Evolutionary conservation across 23 tunicate genomes (phyloP).

Genomic region (Clavelina lepadiformis): DNA sequence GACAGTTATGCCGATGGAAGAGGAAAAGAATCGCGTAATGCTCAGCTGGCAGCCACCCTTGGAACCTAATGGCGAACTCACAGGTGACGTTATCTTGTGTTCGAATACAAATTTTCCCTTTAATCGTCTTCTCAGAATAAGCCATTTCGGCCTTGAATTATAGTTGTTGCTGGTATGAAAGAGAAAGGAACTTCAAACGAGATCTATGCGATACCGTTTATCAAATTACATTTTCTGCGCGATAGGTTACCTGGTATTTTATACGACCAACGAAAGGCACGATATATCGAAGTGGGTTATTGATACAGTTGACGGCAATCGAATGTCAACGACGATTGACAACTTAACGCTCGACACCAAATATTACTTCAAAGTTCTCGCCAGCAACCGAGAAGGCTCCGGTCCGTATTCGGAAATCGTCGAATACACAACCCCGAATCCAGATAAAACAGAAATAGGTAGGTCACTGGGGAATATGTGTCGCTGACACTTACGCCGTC

Average conservation of each 20-base stretch:
- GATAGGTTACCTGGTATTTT: slow-evolving; percentile 71
- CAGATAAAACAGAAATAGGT: neutral
- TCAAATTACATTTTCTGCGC: slow-evolving; percentile 8
- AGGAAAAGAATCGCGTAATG: slow-evolving; percentile 36
- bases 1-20: slow-evolving; percentile 49
- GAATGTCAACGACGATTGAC: slow-evolving; percentile 33
- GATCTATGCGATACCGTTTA: too few species aligned
- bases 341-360: slow-evolving; percentile 55
- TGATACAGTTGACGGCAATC: slow-evolving; percentile 55
- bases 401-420: slow-evolving; percentile 65
- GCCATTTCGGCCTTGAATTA: too few species aligned
- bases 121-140: too few species aligned
- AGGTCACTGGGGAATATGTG: too few species aligned
- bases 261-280: slow-evolving; percentile 32
- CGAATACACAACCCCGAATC: slow-evolving; percentile 27
- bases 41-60: slow-evolving; percentile 89
- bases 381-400: slow-evolving; percentile 45
- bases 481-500: too few species aligned
- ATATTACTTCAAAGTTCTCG: slow-evolving; percentile 63
- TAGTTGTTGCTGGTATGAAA: too few species aligned
- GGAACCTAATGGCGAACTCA: slow-evolving; percentile 59
- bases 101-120: neutral
- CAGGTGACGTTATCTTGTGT: too few species aligned
- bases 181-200: too few species aligned
- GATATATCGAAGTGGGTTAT: slow-evolving; percentile 55